These are phyloP conservation scores for Nansenia antarctica DNA, from an alignment of 2,113 vertebrate genomes.

Conservation along the genomic window DNA sequence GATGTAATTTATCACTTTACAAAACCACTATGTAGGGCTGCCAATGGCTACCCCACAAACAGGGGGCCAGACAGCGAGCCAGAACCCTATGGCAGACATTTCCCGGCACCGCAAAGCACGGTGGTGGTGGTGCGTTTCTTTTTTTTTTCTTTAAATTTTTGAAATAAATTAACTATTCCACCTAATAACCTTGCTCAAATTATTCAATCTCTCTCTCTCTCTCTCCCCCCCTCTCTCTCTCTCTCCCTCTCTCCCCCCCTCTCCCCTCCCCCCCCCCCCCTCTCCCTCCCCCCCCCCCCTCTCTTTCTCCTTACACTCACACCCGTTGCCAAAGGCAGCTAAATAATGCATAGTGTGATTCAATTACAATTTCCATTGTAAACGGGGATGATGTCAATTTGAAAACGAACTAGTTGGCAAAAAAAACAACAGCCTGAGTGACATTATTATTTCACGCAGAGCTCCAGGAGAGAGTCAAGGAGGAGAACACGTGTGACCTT, in stretches of 20 bases:
- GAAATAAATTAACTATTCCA: too few species aligned
- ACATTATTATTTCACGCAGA: background rate
- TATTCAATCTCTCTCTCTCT: background rate
- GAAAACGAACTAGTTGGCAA: conserved; percentile 37
- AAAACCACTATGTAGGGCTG: conserved; percentile 29
- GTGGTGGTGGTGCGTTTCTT: too few species aligned
- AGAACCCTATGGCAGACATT: conserved; percentile 36
- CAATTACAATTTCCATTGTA: conserved; percentile 58
- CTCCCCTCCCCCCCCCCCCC: background rate
- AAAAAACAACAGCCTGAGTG: background rate
- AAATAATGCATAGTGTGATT: conserved; percentile 50
- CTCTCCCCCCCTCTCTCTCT: background rate
- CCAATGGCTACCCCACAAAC: conserved; percentile 48
- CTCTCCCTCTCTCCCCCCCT: background rate
- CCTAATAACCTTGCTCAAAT: conserved; percentile 3
- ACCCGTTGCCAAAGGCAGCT: conserved; percentile 51
- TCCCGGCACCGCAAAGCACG: too few species aligned
- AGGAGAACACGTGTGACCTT: background rate
- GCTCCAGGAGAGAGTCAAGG: background rate
- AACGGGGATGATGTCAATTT: conserved; percentile 48
- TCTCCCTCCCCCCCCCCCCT: background rate
- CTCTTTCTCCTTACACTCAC: background rate
- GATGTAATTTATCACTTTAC: conserved; percentile 37
- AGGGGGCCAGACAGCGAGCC: conserved; percentile 30
- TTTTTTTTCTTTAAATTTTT: too few species aligned